These are phyloP conservation scores for Cyaniris semiargus DNA, from an alignment of 2,888 invertebrate species.

Conservation along the genomic window DNA sequence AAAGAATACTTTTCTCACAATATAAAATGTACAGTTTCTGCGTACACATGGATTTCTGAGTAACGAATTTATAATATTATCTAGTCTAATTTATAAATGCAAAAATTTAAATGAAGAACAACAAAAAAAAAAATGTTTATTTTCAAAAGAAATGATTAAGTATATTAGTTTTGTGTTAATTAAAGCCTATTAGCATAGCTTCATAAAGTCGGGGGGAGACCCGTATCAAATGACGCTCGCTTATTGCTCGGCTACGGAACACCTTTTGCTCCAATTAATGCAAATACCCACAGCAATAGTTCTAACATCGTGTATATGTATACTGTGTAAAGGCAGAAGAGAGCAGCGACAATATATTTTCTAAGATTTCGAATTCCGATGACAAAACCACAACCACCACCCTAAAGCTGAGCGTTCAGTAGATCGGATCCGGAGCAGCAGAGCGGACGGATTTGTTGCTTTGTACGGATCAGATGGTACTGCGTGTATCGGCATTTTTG, in stretches of 20 bases:
- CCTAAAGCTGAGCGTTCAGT: no score
- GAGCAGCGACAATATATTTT: slow-evolving; percentile 9
- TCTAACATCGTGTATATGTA: slow-evolving; percentile 65
- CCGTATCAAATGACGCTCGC: slow-evolving; percentile 22
- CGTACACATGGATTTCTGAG: no score
- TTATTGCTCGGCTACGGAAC: slow-evolving; percentile 27
- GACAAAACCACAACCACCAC: no score
- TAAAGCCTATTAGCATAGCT: neutral
- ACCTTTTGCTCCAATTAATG: slow-evolving; percentile 64
- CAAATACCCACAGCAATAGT: slow-evolving; percentile 70
- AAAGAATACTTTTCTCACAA: no score
- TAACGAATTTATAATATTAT: no score
- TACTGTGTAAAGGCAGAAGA: slow-evolving; percentile 48
- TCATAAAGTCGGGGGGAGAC: neutral
- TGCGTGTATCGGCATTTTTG: no score
- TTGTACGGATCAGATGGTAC: no score
- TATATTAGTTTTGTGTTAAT: neutral
- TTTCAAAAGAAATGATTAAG: neutral
- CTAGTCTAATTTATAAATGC: neutral
- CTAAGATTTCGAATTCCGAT: neutral
- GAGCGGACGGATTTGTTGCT: no score
- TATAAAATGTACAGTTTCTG: no score
- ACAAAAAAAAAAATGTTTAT: neutral
- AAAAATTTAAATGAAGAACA: neutral
- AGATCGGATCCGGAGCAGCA: no score